These are phyloP conservation scores for honey bee (Apis mellifera) DNA, from an alignment of 1,140 invertebrate genomes.

Conservation along the genomic window DNA sequence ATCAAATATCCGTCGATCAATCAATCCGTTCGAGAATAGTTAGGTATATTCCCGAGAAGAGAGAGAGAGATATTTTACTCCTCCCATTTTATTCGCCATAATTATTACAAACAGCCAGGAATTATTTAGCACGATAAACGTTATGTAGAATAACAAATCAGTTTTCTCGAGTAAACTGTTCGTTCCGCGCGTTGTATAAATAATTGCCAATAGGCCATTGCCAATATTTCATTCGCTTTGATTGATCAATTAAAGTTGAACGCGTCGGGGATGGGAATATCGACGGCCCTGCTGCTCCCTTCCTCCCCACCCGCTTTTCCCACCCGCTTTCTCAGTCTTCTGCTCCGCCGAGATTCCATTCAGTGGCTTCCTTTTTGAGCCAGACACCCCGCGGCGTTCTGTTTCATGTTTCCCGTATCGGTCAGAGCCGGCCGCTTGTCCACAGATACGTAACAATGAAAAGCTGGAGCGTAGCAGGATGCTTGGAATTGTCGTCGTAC, in stretches of 20 bases:
- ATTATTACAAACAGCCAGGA: background rate
- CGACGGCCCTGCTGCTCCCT: background rate
- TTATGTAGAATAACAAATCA: background rate
- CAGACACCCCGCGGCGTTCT: conserved; percentile 48
- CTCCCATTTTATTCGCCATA: background rate
- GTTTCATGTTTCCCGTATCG: conserved; percentile 49
- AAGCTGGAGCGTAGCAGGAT: conserved; percentile 25
- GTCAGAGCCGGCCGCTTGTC: conserved; percentile 14
- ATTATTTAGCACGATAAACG: background rate
- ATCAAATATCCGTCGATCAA: too few relatives aligned
- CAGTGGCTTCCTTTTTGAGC: conserved; percentile 42
- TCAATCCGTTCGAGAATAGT: too few relatives aligned
- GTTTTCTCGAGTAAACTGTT: background rate
- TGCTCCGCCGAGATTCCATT: conserved; percentile 36
- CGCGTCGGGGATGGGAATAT: background rate
- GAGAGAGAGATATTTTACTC: background rate
- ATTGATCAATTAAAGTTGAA: conserved; percentile 41
- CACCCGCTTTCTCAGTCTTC: conserved; percentile 19
- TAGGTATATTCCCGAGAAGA: background rate
- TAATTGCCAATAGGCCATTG: background rate
- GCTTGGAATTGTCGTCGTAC: conserved; percentile 40
- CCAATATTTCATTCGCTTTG: background rate
- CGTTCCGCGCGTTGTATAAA: background rate
- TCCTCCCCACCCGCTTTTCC: background rate
- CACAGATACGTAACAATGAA: conserved; percentile 43